Percentiles rank a stretch among this genome's conserved stretches.
Conservation (phyloP, 2,888 invertebrate species). For the Synanthedon formicaeformis region DNA sequence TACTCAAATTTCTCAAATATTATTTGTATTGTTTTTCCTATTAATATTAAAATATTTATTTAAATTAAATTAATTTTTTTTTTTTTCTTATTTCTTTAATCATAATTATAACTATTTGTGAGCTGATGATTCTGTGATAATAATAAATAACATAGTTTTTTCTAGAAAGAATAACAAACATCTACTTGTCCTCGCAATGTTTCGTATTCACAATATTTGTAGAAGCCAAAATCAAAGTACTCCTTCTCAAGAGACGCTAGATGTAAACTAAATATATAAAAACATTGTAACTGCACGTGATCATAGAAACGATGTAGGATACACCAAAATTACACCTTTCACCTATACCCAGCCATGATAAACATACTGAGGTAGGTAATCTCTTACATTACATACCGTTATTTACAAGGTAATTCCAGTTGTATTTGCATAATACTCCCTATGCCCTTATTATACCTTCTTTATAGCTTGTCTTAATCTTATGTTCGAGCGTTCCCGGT, state of each 20-base stretch:
- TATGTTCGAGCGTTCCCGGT: not conserved
- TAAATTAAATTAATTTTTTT: no score
- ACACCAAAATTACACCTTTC: not conserved
- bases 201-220: no score
- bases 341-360: not conserved
- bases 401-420: conserved; percentile 8
- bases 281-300: conserved; percentile 2
- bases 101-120: no score
- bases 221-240: not conserved
- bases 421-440: conserved; percentile 4
- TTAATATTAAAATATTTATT: no score
- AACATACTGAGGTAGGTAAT: conserved; percentile 6
- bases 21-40: no score
- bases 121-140: no score
- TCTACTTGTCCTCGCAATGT: no score
- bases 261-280: conserved; percentile 1
- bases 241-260: conserved; percentile 8
- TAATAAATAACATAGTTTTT: no score
- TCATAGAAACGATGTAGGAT: not conserved
- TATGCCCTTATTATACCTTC: conserved; percentile 8
- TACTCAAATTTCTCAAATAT: no score
- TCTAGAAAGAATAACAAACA: no score
- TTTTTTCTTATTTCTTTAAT: no score
- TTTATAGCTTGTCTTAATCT: not conserved
- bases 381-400: conserved; percentile 16